These are phyloP conservation scores for Drosophila neotestacea DNA, from an alignment of 2,888 invertebrate species.

Conservation along the genomic window DNA sequence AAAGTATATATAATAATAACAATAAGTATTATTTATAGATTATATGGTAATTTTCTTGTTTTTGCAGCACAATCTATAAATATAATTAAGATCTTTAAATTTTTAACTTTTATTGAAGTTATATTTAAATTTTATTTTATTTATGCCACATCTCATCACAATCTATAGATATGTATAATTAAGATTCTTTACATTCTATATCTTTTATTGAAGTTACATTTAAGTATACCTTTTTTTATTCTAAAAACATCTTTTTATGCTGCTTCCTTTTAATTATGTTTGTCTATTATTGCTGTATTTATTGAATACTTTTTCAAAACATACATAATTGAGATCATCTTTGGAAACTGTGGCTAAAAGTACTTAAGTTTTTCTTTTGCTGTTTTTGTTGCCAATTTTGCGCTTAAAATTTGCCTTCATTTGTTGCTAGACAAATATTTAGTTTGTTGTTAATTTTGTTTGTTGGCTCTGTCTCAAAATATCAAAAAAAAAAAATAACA, in stretches of 20 bases:
- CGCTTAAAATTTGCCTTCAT: constrained; percentile 16
- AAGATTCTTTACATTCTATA: too few species aligned
- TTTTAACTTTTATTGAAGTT: too few species aligned
- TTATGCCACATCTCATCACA: too few species aligned
- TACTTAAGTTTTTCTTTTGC: neutral
- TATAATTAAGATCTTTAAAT: too few species aligned
- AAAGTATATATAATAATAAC: too few species aligned
- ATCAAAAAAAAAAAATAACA: too few species aligned
- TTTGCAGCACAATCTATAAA: too few species aligned
- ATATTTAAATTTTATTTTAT: too few species aligned
- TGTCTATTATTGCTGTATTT: neutral
- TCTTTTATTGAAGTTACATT: too few species aligned
- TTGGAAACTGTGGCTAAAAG: neutral
- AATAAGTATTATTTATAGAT: too few species aligned
- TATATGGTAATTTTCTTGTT: too few species aligned
- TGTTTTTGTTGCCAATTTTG: constrained; percentile 14
- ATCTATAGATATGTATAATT: too few species aligned
- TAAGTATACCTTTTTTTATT: neutral
- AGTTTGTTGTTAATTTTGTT: constrained; percentile 9
- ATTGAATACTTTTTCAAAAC: neutral
- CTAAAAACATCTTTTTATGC: neutral
- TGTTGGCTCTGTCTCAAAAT: constrained; percentile 35
- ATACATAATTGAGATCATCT: constrained; percentile 11
- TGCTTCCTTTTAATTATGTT: neutral
- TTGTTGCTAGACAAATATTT: constrained; percentile 17